phyloP scores from a whole-genome alignment of 2,797 vertebrate species.

The Geotrypetes seraphini region DNA sequence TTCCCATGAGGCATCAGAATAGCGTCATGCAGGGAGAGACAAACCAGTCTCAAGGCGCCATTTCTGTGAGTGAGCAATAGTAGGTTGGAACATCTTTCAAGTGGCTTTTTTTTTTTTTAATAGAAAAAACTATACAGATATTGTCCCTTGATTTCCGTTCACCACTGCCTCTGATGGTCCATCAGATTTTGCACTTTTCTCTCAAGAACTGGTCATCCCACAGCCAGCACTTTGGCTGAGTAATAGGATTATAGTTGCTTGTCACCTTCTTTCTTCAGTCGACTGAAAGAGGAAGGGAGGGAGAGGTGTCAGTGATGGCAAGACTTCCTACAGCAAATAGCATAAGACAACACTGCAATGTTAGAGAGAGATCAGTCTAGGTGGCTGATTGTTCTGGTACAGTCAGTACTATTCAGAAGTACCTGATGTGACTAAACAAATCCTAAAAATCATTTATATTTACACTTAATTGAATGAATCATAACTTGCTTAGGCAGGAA shows the following conservation, averaged over 20 bases:
- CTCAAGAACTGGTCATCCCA: slow-evolving; percentile 50
- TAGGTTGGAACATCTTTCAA: slow-evolving; percentile 75
- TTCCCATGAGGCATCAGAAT: slow-evolving; percentile 48
- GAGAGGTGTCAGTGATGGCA: too few species aligned
- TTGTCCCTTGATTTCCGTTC: slow-evolving; percentile 73
- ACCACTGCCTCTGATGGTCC: slow-evolving; percentile 53
- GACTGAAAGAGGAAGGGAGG: slow-evolving; percentile 67
- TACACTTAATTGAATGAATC: too few species aligned
- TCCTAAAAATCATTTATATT: too few species aligned
- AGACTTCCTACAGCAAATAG: too few species aligned
- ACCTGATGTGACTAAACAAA: too few species aligned
- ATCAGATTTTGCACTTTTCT: slow-evolving; percentile 53
- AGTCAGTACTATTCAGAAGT: too few species aligned
- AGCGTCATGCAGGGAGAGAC: slow-evolving; percentile 84
- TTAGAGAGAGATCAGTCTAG: too few species aligned
- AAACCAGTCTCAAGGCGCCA: slow-evolving; percentile 77
- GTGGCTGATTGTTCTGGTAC: too few species aligned
- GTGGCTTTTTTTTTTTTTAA: too few species aligned
- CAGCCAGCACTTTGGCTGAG: slow-evolving; percentile 60
- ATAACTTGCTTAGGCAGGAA: too few species aligned
- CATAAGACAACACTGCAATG: too few species aligned
- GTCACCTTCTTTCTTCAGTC: slow-evolving; percentile 98
- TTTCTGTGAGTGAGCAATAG: slow-evolving; percentile 76
- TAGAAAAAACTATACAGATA: slow-evolving; percentile 75
- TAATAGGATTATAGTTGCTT: slow-evolving; percentile 97